These are phyloP conservation scores for Pangasius larnaudii DNA, from an alignment of 2,797 vertebrate genomes.

Conservation along the genomic window DNA sequence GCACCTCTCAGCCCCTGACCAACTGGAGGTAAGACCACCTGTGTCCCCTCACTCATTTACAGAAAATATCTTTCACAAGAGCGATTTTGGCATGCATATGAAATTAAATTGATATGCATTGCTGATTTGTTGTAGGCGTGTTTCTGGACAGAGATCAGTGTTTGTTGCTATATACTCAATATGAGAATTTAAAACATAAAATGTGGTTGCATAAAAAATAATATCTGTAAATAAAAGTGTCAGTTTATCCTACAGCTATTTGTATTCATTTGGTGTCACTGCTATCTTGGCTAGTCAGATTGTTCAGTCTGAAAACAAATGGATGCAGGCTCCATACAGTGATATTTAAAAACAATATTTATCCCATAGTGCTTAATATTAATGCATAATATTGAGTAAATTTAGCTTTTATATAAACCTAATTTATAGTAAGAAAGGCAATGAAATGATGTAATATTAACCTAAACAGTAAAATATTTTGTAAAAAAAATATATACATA, in stretches of 20 bases:
- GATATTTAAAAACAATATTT: neutral
- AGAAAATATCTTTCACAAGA: neutral
- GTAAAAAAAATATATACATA: neutral
- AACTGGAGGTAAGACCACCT: slow-evolving; percentile 91
- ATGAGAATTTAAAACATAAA: slow-evolving; percentile 15
- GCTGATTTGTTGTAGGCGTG: slow-evolving; percentile 6
- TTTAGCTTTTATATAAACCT: neutral
- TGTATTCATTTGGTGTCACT: slow-evolving; percentile 9
- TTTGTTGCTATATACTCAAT: neutral
- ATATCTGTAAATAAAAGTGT: slow-evolving; percentile 13
- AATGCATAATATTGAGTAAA: neutral
- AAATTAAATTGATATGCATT: slow-evolving; percentile 1
- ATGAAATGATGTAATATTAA: neutral
- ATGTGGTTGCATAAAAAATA: neutral
- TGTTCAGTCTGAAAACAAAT: neutral
- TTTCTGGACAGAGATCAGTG: slow-evolving; percentile 15
- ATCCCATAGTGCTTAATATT: neutral
- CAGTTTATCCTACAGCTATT: slow-evolving; percentile 15
- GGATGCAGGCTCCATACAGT: too few species aligned
- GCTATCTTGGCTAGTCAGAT: neutral
- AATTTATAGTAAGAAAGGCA: neutral
- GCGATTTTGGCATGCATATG: neutral
- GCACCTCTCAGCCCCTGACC: slow-evolving; percentile 87
- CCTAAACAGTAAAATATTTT: neutral
- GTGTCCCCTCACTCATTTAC: neutral